Percentiles rank a stretch among this genome's conserved stretches.
These are phyloP conservation scores for Plebejus argus DNA, from an alignment of 2,888 invertebrate genomes.

Conservation along the genomic window DNA sequence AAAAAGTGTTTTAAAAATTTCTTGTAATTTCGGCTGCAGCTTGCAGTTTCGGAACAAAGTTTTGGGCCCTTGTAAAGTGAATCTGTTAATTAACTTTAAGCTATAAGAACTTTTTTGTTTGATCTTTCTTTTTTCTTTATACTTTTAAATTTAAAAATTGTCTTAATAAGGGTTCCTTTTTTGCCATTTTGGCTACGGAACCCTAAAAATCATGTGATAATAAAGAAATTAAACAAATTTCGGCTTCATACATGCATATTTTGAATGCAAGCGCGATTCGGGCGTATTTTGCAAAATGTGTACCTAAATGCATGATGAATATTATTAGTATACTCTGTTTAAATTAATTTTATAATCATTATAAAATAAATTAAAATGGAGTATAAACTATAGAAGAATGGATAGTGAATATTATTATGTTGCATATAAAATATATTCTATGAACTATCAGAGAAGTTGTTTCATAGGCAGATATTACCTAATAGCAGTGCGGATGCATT, in stretches of 20 bases:
- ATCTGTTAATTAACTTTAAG: neutral
- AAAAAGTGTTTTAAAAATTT: neutral
- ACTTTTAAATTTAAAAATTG: no score
- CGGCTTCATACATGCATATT: neutral
- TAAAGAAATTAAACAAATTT: neutral
- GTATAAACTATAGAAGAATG: neutral
- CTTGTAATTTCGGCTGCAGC: no score
- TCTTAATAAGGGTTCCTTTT: no score
- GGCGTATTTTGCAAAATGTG: neutral
- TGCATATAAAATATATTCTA: no score
- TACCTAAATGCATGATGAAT: conserved; percentile 28
- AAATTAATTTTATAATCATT: no score
- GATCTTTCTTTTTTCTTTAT: no score
- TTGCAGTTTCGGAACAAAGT: no score
- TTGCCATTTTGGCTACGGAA: no score
- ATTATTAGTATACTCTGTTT: neutral
- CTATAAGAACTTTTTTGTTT: neutral
- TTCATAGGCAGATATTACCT: no score
- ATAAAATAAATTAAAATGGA: neutral
- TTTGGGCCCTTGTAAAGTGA: conserved; percentile 8
- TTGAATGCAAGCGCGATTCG: conserved; percentile 20
- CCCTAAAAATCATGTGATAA: neutral
- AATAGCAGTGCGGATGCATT: no score
- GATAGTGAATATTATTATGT: neutral
- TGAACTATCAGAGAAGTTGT: no score